These are phyloP conservation scores for Oreochromis tanganicae DNA, from an alignment of 2,113 vertebrate species.

Conservation along the genomic window DNA sequence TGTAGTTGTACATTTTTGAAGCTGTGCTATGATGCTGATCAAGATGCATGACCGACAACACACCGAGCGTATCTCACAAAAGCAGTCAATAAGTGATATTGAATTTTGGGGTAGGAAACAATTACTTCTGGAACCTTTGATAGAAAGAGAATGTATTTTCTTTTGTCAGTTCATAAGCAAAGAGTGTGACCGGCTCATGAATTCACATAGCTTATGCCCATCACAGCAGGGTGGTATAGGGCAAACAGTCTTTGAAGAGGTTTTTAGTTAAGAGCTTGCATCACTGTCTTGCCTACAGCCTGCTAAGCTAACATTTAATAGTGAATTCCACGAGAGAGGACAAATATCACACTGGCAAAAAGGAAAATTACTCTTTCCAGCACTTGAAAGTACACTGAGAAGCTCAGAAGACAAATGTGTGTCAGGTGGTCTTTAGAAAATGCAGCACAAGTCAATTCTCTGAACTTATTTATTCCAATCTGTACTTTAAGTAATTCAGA, in stretches of 20 bases:
- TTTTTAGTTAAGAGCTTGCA: background rate
- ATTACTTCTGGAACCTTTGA: background rate
- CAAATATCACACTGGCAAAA: background rate
- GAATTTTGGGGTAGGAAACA: background rate
- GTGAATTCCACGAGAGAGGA: background rate
- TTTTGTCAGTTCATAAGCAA: background rate
- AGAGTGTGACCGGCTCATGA: background rate
- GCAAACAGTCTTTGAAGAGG: constrained; percentile 12
- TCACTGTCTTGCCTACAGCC: constrained; percentile 4
- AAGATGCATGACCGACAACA: background rate
- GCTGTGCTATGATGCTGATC: background rate
- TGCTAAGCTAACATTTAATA: background rate
- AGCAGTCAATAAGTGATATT: background rate
- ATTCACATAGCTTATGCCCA: background rate
- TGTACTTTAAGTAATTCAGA: background rate
- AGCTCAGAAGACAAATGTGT: background rate
- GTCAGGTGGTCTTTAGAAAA: background rate
- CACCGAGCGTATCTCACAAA: background rate
- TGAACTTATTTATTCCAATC: background rate
- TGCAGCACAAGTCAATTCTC: background rate
- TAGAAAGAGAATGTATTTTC: background rate
- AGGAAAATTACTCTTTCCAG: background rate
- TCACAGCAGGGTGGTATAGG: background rate
- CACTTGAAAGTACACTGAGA: background rate
- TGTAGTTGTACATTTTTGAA: background rate